Evolutionary conservation across 2,797 vertebrate species (phyloP).

Genomic region (Yasuhikotakia modesta): DNA sequence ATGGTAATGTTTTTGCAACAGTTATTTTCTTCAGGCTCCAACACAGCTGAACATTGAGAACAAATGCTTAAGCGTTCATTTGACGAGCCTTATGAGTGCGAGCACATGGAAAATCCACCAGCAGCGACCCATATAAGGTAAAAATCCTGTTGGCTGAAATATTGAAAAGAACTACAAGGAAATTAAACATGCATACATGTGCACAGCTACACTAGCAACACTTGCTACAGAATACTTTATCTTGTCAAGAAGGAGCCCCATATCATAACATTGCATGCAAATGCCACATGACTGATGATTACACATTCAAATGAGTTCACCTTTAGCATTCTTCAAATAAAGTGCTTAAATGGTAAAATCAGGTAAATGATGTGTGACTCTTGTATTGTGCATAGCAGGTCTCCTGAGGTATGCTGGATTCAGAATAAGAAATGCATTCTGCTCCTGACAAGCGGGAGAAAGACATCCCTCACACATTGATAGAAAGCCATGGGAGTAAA

Average conservation of each 20-base stretch:
- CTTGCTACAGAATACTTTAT: not conserved
- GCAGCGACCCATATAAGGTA: not conserved
- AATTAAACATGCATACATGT: no score
- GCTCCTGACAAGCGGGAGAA: not conserved
- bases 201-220: no score
- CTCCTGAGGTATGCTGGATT: not conserved
- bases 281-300: not conserved
- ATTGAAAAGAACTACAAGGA: not conserved
- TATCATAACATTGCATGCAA: not conserved
- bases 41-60: not conserved
- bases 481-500: not conserved
- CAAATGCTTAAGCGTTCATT: not conserved
- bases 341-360: not conserved
- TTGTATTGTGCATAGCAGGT: not conserved
- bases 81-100: not conserved
- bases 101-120: slow-evolving; percentile 21
- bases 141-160: not conserved
- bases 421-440: not conserved
- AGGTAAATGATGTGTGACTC: not conserved
- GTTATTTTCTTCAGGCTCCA: not conserved
- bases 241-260: not conserved
- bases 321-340: not conserved
- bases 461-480: slow-evolving; percentile 3
- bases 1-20: not conserved
- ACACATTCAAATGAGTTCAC: not conserved